Base-by-base conservation (phyloP, 2,113 vertebrate species). In the Amphiprion percula region DNA sequence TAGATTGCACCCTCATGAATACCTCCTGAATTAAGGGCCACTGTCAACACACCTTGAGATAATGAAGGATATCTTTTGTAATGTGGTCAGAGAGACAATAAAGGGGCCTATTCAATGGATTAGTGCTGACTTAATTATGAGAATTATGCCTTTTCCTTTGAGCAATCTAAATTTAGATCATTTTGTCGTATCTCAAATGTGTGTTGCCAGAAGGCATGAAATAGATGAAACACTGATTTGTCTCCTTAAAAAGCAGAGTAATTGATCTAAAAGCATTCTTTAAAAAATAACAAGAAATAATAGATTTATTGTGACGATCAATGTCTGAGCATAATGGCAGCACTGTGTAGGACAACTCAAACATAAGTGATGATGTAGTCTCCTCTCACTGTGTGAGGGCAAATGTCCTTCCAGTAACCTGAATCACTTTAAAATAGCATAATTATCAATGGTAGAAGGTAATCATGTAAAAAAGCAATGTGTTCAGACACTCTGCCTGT, bases 1-100 rank as follows among this genome's bases (percentile, higher is more conserved):
- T 70, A 92, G 86, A 94, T 91, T 87, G 83, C 85, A 82, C 82
- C 86, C 89, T 86, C 90, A 83, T 92, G 89, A 93, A 94, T 90
- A 93, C 83, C 90, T 91, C 85, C 82, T 85, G 86, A 93, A 92
- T 93, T 92, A 94, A 90, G 83, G 88, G 77, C 80, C 87, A 75
- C 87, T 71, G 87, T 90, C 87, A 88, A 86, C 91, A 85, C 90
- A 92, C 79, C 86, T 83, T 33, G 76, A 89, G 79, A 93, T 82
- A 81, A 88, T 70, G 86, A 90, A 82, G 78, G 84, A 88, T 86
- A 83, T 86, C 44, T 76, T 70, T 54, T 30, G 56, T 68, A 80
- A 86, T 62, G 39, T 73, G 82, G 64, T 26, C 44, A 77, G 58
- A 66, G 23, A 59, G 44, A 68, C 72, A 79, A 73, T 70, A 80